Conservation (phyloP, 2,113 vertebrate genomes). For the Prionailurus bengalensis region DNA sequence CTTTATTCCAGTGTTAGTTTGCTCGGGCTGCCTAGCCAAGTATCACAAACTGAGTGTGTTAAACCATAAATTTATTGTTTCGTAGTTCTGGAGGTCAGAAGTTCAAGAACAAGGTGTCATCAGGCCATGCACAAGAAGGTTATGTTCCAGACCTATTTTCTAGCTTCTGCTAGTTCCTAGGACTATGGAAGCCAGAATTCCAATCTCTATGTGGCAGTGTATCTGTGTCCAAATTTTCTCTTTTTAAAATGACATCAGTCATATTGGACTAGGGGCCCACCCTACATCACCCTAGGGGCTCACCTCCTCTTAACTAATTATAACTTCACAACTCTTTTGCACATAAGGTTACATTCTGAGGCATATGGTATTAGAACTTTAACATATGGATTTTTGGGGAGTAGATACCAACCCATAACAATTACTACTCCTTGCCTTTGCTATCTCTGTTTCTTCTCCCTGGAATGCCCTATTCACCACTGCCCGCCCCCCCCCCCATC, state of each 20-base stretch:
- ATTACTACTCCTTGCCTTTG: too few species aligned
- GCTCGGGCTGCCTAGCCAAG: background rate
- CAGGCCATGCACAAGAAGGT: accelerated
- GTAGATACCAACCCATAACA: background rate
- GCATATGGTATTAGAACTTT: background rate
- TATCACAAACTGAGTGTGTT: background rate
- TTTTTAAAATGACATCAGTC: background rate
- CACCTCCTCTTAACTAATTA: background rate
- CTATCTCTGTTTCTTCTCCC: background rate
- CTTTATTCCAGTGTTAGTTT: background rate
- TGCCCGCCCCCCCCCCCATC: too few species aligned
- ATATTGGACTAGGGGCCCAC: background rate
- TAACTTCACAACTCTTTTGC: background rate
- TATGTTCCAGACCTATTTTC: too few species aligned
- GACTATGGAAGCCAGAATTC: background rate
- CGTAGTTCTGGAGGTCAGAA: background rate
- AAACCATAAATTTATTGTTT: background rate
- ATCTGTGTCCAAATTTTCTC: background rate
- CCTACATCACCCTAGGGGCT: too few species aligned
- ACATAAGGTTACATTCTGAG: background rate
- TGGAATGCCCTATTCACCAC: background rate
- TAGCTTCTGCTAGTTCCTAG: background rate
- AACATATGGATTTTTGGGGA: background rate
- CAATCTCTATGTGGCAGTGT: accelerated
- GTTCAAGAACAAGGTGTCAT: background rate